Evolutionary conservation across 2,888 invertebrate species (phyloP), one percentile per base, ranked within the genome.

Genomic region (Dolichopus griseipennis): DNA sequence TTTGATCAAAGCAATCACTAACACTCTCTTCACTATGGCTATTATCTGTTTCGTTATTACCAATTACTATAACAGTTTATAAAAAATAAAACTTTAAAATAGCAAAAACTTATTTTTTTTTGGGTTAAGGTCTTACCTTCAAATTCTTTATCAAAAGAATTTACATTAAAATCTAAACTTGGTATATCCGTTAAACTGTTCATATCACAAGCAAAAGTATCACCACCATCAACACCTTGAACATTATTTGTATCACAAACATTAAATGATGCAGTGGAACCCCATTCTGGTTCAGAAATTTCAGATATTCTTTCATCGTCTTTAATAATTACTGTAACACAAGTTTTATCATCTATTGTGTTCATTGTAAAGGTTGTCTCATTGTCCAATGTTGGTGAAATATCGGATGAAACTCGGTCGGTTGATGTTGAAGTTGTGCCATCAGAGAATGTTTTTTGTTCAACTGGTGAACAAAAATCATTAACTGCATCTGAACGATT

Each of bases 231-330:
- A 15, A 1, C 67, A 62, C 41, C 37, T 63, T 22, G 8, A 62
- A 37, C 37, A 65, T 21, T 21, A 62, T 62, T 66, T 7, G n/a
- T 27, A 1, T 15, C 21, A 61, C 33, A 8, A 15, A 8, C 15
- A 66, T 67, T 65, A 66, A 65, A 68, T 10, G 71, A 71, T 52
- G 68, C 68, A 21, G 71, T 71, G n/a, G 71, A 72, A 52, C 67
- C 70, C 73, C 73, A 73, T 64, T 73, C 71, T 37, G 74, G 74
- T 66, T 74, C 73, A n/a, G 73, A 73, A 27, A 73, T 73, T 69
- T 74, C 74, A 22, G 74, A 74, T 66, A 74, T 72, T 43, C 73
- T 43, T 69, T 73, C 73, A 65, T 73, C 72, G 63, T 74, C 74
- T 65, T 70, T 71, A n/a, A 71, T 66, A 65, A 72, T 69, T 18